Evolutionary conservation across 2,113 vertebrate species (phyloP).

Genomic region (Paramisgurnus dabryanus): DNA sequence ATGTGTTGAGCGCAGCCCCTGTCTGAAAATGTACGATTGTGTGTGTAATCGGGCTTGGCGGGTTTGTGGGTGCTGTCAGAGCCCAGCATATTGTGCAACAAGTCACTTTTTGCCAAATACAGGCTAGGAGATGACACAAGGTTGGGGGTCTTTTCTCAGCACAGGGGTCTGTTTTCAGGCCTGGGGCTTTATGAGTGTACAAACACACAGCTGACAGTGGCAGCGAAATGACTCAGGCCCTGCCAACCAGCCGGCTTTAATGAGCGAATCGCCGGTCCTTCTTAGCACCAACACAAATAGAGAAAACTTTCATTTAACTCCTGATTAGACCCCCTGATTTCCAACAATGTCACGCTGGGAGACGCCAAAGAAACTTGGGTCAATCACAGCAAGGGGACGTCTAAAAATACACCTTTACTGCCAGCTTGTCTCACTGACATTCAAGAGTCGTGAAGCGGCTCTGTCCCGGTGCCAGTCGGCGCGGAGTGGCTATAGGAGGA

Average conservation of each 20-base stretch:
- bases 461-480: not conserved
- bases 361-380: constrained; percentile 18
- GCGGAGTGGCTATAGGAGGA: not conserved
- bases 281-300: constrained; percentile 38
- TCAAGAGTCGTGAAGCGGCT: not conserved
- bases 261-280: constrained; percentile 22
- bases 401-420: constrained; percentile 1
- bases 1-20: not conserved
- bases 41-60: constrained; percentile 24
- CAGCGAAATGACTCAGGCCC: constrained; percentile 48
- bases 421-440: constrained; percentile 11
- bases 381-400: constrained; percentile 23
- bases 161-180: constrained; percentile 39
- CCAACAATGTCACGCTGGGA: constrained; percentile 25
- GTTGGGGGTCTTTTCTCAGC: constrained; percentile 48
- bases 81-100: constrained; percentile 47
- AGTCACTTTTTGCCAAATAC: constrained; percentile 37
- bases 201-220: constrained; percentile 48
- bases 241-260: constrained; percentile 37
- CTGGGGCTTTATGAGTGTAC: constrained; percentile 33
- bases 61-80: constrained; percentile 39
- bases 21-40: constrained; percentile 2
- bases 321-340: constrained; percentile 16
- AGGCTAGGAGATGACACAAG: constrained; percentile 44
- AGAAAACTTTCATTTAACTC: constrained; percentile 42